Conservation (phyloP, 2,888 invertebrate species). For the Cancer borealis region DNA sequence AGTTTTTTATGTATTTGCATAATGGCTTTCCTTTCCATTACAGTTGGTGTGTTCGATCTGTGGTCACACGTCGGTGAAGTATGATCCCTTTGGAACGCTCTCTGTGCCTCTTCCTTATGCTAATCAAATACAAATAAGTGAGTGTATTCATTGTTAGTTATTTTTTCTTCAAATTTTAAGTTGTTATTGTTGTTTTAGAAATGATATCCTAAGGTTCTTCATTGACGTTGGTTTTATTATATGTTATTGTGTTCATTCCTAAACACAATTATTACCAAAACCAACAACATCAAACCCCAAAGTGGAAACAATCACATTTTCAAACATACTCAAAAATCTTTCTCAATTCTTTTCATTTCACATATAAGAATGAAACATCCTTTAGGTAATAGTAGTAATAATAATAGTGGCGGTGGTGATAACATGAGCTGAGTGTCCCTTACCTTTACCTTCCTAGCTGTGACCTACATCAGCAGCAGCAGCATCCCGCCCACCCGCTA, state of each 20-base stretch:
- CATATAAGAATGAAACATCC: no score
- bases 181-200: no score
- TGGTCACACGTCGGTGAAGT: slow-evolving; percentile 84
- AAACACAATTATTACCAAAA: neutral
- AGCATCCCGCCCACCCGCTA: slow-evolving; percentile 69
- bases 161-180: neutral
- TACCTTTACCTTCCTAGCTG: slow-evolving; percentile 57
- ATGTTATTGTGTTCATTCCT: neutral
- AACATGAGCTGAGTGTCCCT: neutral
- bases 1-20: neutral
- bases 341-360: neutral
- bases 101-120: slow-evolving; percentile 85
- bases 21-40: neutral
- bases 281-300: no score
- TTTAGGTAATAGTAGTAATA: no score
- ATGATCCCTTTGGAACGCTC: slow-evolving; percentile 86
- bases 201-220: no score
- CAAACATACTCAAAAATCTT: neutral
- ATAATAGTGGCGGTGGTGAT: no score
- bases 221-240: no score
- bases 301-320: neutral
- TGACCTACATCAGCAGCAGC: slow-evolving; percentile 71
- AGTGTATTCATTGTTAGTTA: slow-evolving; percentile 45
- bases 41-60: slow-evolving; percentile 83
- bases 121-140: slow-evolving; percentile 83